A percentile compares a stretch with the other conserved stretches of the same genome.
Conservation (phyloP, 2,888 invertebrate genomes). For the Aromia moschata region DNA sequence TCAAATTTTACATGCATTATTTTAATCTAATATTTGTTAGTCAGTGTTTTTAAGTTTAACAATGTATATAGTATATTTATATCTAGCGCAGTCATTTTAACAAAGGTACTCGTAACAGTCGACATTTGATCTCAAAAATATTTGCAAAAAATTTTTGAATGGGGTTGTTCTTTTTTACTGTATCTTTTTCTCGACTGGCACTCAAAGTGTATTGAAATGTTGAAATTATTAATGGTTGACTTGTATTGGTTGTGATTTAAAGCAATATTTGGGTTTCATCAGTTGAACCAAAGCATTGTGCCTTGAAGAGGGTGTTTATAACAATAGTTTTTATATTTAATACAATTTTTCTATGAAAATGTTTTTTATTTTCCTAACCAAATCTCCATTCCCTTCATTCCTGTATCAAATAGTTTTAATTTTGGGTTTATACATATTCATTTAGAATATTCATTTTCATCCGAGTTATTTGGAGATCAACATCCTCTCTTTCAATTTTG, state of each 20-base stretch:
- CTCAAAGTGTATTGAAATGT: slow-evolving; percentile 8
- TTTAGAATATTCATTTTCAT: too few relatives aligned
- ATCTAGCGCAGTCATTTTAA: slow-evolving; percentile 1
- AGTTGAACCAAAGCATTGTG: slow-evolving; percentile 49
- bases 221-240: slow-evolving; percentile 7
- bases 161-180: slow-evolving; percentile 5
- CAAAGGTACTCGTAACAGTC: not conserved
- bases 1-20: too few relatives aligned
- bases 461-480: too few relatives aligned
- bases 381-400: too few relatives aligned
- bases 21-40: not conserved
- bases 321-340: slow-evolving; percentile 47
- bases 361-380: slow-evolving; percentile 13
- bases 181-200: slow-evolving; percentile 3
- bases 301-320: slow-evolving; percentile 44
- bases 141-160: not conserved
- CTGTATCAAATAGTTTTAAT: too few relatives aligned
- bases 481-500: too few relatives aligned
- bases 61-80: slow-evolving; percentile 10
- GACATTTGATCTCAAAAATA: slow-evolving; percentile 9
- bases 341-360: slow-evolving; percentile 32
- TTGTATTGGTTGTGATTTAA: slow-evolving; percentile 45
- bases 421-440: too few relatives aligned
- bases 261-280: slow-evolving; percentile 50
- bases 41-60: not conserved